These are phyloP conservation scores for Lamprologus ornatipinnis DNA, from an alignment of 2,113 vertebrate species.

Conservation along the genomic window DNA sequence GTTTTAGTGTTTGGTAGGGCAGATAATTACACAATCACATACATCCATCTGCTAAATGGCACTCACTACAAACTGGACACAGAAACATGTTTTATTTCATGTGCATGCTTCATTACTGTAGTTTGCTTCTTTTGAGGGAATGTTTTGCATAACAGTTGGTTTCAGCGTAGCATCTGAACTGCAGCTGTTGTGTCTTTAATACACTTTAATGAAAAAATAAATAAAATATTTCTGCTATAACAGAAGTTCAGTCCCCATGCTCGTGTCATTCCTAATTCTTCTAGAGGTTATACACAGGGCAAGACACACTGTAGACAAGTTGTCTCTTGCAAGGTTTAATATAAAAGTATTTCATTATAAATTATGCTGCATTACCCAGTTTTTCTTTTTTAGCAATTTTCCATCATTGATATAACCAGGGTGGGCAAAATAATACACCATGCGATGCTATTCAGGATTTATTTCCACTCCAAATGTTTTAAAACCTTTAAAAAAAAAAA, in stretches of 20 bases:
- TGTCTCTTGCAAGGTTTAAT: not conserved
- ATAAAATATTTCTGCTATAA: not conserved
- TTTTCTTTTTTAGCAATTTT: not conserved
- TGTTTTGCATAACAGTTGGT: not conserved
- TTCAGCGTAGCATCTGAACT: not conserved
- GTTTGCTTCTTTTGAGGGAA: not conserved
- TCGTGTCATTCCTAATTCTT: not conserved
- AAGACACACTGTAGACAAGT: not conserved
- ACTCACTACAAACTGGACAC: not conserved
- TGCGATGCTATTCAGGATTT: not conserved
- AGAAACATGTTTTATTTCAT: not conserved
- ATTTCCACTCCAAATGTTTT: not conserved
- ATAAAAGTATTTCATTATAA: not conserved
- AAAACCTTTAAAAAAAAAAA: not conserved
- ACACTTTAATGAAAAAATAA: not conserved
- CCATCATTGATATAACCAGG: not conserved
- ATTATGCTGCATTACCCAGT: not conserved
- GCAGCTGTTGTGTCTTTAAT: not conserved
- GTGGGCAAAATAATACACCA: not conserved
- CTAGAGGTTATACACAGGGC: not conserved
- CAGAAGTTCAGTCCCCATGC: not conserved
- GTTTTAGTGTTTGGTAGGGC: not conserved
- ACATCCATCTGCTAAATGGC: not conserved
- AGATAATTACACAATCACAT: not conserved
- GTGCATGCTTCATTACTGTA: not conserved